Base-by-base conservation (phyloP, 2,113 vertebrate genomes). In the Ramphastos sulfuratus region DNA sequence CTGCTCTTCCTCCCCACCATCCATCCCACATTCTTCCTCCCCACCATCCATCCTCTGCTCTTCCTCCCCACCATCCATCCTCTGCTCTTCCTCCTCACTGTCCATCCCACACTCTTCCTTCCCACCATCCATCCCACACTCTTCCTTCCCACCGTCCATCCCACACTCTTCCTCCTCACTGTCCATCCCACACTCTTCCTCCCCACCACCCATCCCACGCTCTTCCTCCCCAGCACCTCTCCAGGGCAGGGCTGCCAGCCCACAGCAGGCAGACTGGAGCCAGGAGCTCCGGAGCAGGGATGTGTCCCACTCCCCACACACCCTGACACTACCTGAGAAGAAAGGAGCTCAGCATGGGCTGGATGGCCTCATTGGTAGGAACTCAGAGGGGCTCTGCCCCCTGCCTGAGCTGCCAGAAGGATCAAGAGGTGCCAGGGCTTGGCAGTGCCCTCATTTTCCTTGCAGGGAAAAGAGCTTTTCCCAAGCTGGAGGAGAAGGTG, bases 401-500 rank as follows among this genome's bases (percentile, higher is more conserved):
- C 6, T 13, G 10, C 3, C 12, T n/a, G 1, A 39, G 52, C 58
- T 35, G 54, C 21, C 0, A 2, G 30, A 0, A 1, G 46, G 31
- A n/a, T 9, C 1, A 5, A 3, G 50, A 30, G 9, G 5, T 58
- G 23, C 48, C 46, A 3, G 0, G 39, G 15, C 27, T 64, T 4
- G 81, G 82, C 82, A 94, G 37, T 8, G 7, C 7, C 60, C 7
- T n/a, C 0, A 1, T 17, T 78, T n/a, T 83, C 60, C 71, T 58
- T 59, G 76, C 98, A 98, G 95, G 97, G 92, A 79, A 64, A 3
- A 97, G 80, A 90, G 73, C 93, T 2, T 56, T 55, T 6, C 87
- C 84, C 23, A 97, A 97, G 44, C 88, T 93, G 82, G 97, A 98
- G 16, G 92, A 95, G 87, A 90, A 96, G 48, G 90, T 98, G 35